Percentiles rank a stretch among this genome's conserved stretches.
These are phyloP conservation scores for Chelmon rostratus DNA, from an alignment of 2,797 vertebrate genomes.

Conservation along the genomic window DNA sequence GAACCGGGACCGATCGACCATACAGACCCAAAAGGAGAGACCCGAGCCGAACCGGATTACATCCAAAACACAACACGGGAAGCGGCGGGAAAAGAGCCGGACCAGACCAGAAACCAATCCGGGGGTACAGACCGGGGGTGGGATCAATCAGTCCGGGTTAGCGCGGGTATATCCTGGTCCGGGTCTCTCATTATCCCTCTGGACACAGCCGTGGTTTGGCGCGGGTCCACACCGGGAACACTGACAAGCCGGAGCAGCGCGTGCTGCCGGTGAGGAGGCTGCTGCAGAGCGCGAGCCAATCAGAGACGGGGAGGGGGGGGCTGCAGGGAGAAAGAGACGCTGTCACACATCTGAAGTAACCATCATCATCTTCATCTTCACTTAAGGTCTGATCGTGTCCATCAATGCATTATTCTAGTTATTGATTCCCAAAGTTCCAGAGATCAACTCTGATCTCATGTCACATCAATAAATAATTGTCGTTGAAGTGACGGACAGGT, in stretches of 20 bases:
- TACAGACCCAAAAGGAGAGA: neutral
- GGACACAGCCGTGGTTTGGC: too few species aligned
- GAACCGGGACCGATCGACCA: neutral
- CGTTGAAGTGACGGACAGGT: too few species aligned
- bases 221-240: neutral
- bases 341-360: too few species aligned
- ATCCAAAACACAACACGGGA: neutral
- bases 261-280: constrained; percentile 31
- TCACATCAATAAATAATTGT: too few species aligned
- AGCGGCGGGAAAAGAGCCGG: too few species aligned
- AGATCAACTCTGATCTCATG: too few species aligned
- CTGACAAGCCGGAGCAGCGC: constrained; percentile 22
- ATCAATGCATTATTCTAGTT: too few species aligned
- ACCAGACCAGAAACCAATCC: neutral
- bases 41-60: neutral
- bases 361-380: too few species aligned
- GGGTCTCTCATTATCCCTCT: neutral
- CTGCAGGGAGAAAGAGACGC: neutral
- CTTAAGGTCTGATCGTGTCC: too few species aligned
- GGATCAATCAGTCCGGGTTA: neutral
- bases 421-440: too few species aligned
- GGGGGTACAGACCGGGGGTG: neutral
- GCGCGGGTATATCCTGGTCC: neutral
- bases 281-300: constrained; percentile 47
- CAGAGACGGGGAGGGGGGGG: neutral